Percentiles rank a stretch among this genome's conserved stretches.
These are phyloP conservation scores for Nephrotoma appendiculata DNA, from an alignment of 2,888 invertebrate species.

Conservation along the genomic window DNA sequence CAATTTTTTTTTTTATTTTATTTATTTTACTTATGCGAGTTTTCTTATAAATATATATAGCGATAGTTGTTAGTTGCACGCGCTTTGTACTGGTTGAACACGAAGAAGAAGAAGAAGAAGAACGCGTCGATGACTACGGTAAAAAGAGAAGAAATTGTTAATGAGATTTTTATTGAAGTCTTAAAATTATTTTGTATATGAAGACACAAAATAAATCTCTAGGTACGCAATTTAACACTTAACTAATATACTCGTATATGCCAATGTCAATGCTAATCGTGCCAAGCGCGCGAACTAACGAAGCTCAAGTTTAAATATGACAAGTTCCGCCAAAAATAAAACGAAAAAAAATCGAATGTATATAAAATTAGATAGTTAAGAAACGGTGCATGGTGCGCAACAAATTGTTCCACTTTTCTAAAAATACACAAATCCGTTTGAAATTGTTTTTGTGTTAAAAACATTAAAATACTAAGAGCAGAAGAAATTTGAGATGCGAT, in stretches of 20 bases:
- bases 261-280: neutral
- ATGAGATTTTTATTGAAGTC: neutral
- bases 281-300: neutral
- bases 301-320: neutral
- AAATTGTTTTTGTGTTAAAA: neutral
- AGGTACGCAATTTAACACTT: neutral
- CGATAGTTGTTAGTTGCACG: neutral
- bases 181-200: neutral
- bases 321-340: neutral
- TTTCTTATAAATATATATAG: neutral
- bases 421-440: neutral
- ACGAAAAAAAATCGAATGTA: neutral
- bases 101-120: neutral
- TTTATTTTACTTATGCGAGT: neutral
- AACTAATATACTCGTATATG: neutral
- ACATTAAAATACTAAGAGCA: neutral
- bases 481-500: neutral
- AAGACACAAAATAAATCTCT: neutral
- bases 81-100: neutral
- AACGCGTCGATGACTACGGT: neutral
- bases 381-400: neutral
- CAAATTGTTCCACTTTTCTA: neutral
- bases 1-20: neutral
- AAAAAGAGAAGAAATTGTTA: neutral
- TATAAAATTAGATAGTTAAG: neutral